Conservation (phyloP, 2,113 vertebrate species). For the Panthera leo region DNA sequence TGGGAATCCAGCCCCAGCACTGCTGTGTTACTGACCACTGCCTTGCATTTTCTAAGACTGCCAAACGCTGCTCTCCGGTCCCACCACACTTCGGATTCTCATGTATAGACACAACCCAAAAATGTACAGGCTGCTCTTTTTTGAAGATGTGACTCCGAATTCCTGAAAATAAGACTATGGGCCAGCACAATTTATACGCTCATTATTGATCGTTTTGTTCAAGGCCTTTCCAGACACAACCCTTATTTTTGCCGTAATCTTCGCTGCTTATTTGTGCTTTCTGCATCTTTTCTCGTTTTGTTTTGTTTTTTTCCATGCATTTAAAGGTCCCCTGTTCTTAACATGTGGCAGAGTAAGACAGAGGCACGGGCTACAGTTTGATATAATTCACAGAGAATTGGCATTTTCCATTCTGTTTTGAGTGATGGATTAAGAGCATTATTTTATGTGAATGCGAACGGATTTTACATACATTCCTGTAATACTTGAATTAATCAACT, state of each 20-base stretch:
- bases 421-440: not conserved
- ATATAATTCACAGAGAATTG: not conserved
- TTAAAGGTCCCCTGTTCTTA: not conserved
- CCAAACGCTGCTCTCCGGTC: not conserved
- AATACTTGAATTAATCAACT: slow-evolving; percentile 41
- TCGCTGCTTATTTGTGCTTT: not conserved
- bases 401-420: not conserved
- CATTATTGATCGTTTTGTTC: not conserved
- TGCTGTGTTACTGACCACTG: not conserved
- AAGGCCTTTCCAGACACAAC: not conserved
- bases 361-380: not conserved
- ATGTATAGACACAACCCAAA: not conserved
- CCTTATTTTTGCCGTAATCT: not conserved
- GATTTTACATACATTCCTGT: not conserved
- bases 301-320: not conserved
- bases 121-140: not conserved
- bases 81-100: not conserved
- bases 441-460: slow-evolving; percentile 26
- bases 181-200: not conserved
- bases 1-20: not conserved
- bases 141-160: slow-evolving; percentile 23
- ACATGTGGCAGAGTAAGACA: not conserved
- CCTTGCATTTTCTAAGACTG: not conserved
- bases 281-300: not conserved
- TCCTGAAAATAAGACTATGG: slow-evolving; percentile 54